Base-by-base conservation (phyloP, 1,140 invertebrate species). In the Polypedilum vanderplanki region DNA sequence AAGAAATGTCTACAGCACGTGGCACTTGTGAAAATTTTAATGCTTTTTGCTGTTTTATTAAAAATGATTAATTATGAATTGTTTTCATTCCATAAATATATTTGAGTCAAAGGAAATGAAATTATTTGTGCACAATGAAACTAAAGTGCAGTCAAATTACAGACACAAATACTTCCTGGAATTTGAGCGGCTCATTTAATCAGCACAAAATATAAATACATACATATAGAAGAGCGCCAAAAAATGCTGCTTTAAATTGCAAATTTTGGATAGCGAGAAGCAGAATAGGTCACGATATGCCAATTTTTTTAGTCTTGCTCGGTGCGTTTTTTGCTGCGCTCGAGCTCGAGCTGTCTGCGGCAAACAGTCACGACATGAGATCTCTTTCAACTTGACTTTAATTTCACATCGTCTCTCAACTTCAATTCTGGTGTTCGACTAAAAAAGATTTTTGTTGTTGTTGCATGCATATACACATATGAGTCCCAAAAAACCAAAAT, bases 301-400 rank as follows among this genome's bases (percentile, higher is more conserved):
- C 65, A 70, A 70, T 70, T 70, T 70, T 70, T 70, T 70, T 8
- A 33, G 20, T 70, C 17, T 70, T 17, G 9, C 15, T 70, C 24
- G 17, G 65, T 22, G 65, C 65, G 65, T 70, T 70, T 57, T 57
- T 18, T 70, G 65, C 17, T 18, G 10, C n/a, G 46, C 20, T n/a
- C 65, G 20, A 57, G 46, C 20, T n/a, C 65, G 20, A 57, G 12
- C 46, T 57, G 46, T 57, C 46, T 57, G 46, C 46, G 65, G 20
- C 18, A 70, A 57, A 70, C 65, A 70, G 65, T 70, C 65, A 70
- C 65, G 65, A 70, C 65, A 70, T 70, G 65, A 70, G 65, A 70
- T 70, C 20, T 70, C 8, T 57, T 10, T 70, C 65, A 57, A 57
- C 46, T 57, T 57, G 46, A 57, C 46, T 57, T 57, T 57, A 57